Base-by-base conservation (phyloP, 2,113 vertebrate species). In the Ophiodon elongatus region DNA sequence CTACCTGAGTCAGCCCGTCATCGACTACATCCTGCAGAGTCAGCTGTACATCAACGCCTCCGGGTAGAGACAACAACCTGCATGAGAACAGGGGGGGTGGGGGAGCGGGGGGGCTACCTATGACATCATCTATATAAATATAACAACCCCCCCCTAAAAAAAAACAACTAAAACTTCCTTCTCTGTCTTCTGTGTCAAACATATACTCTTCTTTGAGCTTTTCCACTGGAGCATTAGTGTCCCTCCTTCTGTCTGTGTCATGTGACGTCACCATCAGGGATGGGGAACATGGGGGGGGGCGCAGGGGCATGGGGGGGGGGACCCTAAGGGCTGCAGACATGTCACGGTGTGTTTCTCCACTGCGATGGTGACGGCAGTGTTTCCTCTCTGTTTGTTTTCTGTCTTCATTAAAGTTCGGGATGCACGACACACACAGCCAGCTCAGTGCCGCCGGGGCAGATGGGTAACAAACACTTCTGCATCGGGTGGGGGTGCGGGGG, bases 21-120 rank as follows among this genome's bases (percentile, higher is more conserved):
- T 99, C 8, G 98, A 99, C 95, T 99, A 99, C 95, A 97, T 99
- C 92, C 97, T 99, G 94, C 97, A 99, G 95, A 98, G 96, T 88
- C 98, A 99, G 94, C 97, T 99, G 52, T 99, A 99, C 95, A 99
- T 99, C 96, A 99, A 97, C 0, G 95, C 98, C 85, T 99, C 98
- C 0, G 98, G 98, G 94, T 99, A 98, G 94, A 43, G 31, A 17
- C 76, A 0, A 3, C 19, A 6, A 6, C 71, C 69, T 11, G 21
- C 83, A 76, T 80, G 79, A 78, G 31, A 82, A 43, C 66, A 79
- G 71, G 76, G 57, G 59, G 60, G 4, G 35, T 25, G 39, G 5
- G 17, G 15, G 3, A 56, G 43, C n/a, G 47, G 56, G 66, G 33
- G 63, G 35, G 39, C 19, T 25, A 54, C 23, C 47, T 15, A 67